Evolutionary conservation across 1,140 invertebrate species (phyloP), one percentile per base, ranked within the genome.

Genomic region (Luehdorfia chinensis): DNA sequence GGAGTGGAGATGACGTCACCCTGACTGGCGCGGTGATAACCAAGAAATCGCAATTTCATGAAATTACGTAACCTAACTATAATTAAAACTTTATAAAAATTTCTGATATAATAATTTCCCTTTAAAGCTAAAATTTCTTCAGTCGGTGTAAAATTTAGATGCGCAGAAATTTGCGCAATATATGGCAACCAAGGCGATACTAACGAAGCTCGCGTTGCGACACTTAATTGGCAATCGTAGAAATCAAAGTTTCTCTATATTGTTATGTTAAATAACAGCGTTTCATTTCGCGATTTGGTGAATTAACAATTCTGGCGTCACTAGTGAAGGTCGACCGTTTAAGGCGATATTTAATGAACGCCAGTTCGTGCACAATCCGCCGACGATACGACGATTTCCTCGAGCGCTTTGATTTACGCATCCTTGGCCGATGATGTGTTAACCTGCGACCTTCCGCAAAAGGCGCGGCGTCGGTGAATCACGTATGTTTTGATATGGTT

Each of bases 371-470:
- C 46, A 46, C 51, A 45, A n/a, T n/a, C n/a, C 50, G 57, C 32
- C 25, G 44, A 59, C 48, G 45, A 19, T 48, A 33, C 47, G 44
- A 54, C 37, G 51, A 58, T 67, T 69, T 70, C 68, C 65, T 69
- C 55, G 59, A 61, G 34, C 47, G 59, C 51, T 71, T 69, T 72
- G 73, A 73, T 75, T 75, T 75, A 75, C 65, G 61, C 55, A 51
- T 55, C 61, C 65, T 71, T 71, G 65, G 53, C 28, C 37, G 48
- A 49, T 44, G 47, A n/a, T n/a, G 43, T 62, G 56, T 67, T 67
- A 71, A 72, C 62, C 57, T 56, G 60, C 58, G 69, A 71, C 66
- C 72, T 83, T 79, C 65, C 58, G 50, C 63, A 59, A 73, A 71
- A 65, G 66, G 68, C 50, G 48, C 56, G 49, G 45, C 31, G 32